Base-by-base conservation (phyloP, 2,797 vertebrate genomes). In the Melanotaenia trifasciata region DNA sequence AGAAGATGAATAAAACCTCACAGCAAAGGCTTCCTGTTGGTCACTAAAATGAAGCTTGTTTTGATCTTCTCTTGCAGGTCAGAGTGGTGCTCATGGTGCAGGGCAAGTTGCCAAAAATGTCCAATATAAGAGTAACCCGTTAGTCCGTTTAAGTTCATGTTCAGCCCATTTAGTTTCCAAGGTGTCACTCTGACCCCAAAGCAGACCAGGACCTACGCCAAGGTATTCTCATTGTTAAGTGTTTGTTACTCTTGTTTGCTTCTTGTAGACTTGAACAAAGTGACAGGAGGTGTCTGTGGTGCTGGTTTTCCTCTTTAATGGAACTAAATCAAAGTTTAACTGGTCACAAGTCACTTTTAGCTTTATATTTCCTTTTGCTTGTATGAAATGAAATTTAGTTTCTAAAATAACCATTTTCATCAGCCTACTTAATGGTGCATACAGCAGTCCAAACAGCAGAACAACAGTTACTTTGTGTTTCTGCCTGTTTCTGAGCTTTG, bases 41-140 rank as follows among this genome's bases (percentile, higher is more conserved):
- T 77, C 72, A 70, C 38, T 33, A 65, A 60, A 82, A 71, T 10
- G 64, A 81, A 72, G 26, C 11, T n/a, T 38, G 47, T 58, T 79
- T 69, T 83, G 45, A 80, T 79, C 64, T 58, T 24, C 16, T 60
- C 71, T 58, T 70, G 26, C 69, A 74, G 69, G 64, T 70, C 58
- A 3, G 33, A 58, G 61, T 32, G 33, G 36, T 63, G 58, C 58
- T 28, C 62, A 53, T 63, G 70, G 68, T 65, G 68, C 24, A 36
- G 38, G 58, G 35, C 10, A 60, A 57, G 76, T 38, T 47, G 64
- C 43, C 36, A 64, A 63, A 64, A 51, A 51, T 33, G 57, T 64
- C 54, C 71, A 70, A 35, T 58, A 16, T 63, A 60, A 36, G 66
- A 71, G 50, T 47, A 56, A 59, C 24, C 59, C 70, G 57, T 28